Base-by-base conservation (phyloP, 2,113 vertebrate genomes). In the Catagonus wagneri region DNA sequence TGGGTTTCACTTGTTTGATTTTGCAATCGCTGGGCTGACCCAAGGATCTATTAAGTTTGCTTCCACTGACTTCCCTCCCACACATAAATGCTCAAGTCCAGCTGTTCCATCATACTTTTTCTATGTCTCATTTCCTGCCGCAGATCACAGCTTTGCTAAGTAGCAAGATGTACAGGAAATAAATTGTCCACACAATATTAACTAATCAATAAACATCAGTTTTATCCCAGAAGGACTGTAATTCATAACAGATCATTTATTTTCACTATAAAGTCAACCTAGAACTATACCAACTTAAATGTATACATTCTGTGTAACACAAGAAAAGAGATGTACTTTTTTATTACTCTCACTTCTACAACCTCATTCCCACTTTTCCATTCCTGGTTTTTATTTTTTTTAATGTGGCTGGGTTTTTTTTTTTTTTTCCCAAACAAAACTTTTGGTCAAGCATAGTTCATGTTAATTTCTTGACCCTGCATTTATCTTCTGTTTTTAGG, bases 111-210 rank as follows among this genome's bases (percentile, higher is more conserved):
- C 85, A 89, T 95, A 87, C 79, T 98, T 98, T 98, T 94, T 91
- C 87, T 96, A 95, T 97, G 97, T 96, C 94, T 98, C 97, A 98
- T 98, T 98, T 98, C 97, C 97, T 98, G 97, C 89, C 87, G 36
- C 97, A 97, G 97, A 97, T 98, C 96, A 97, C 84, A 85, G 86
- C 86, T 98, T 96, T 96, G 96, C 97, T 98, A 98, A 98, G 98
- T 94, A 96, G 98, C 86, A 97, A 96, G 96, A 97, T 94, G 93
- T 96, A 96, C 95, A 98, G 98, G 98, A 99, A 98, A 98, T 96
- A 96, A 97, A 98, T 86, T 98, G 97, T 97, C 96, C 92, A 94
- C 97, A 98, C 97, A 94, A 97, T 97, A 95, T 96, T 97, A 98
- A 98, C 71, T 95, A 97, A 98, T 97, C 97, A 96, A 88, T 90